phyloP scores from a whole-genome alignment of 2,797 vertebrate species.

The Amphiprion clarkii region DNA sequence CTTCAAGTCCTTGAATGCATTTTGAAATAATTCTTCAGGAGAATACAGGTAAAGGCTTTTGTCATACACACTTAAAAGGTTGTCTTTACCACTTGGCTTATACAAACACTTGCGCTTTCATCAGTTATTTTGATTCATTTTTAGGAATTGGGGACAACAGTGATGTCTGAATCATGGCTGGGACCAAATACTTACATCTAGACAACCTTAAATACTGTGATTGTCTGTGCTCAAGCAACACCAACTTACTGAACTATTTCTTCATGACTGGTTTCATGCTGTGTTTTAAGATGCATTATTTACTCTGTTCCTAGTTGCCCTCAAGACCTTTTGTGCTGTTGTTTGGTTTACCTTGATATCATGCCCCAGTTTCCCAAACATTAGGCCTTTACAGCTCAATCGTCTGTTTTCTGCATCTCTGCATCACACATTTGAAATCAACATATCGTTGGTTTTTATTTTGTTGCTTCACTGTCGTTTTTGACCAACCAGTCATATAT shows the following conservation, averaged over 20 bases:
- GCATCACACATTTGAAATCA: too few relatives aligned
- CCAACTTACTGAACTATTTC: background rate
- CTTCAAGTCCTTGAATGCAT: background rate
- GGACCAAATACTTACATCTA: background rate
- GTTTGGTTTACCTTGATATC: too few relatives aligned
- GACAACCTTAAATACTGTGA: background rate
- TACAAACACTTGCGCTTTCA: background rate
- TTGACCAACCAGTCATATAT: too few relatives aligned
- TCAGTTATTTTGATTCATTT: background rate
- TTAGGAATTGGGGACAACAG: background rate
- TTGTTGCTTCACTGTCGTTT: too few relatives aligned
- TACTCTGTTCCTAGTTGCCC: slow-evolving; percentile 1
- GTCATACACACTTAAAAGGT: background rate
- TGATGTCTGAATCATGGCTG: background rate
- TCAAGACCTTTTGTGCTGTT: too few relatives aligned
- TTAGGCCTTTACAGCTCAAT: too few relatives aligned
- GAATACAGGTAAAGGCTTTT: too few relatives aligned
- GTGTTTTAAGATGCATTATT: background rate
- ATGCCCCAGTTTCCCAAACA: too few relatives aligned
- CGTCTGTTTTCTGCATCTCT: too few relatives aligned
- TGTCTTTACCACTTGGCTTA: background rate
- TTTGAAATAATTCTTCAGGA: background rate
- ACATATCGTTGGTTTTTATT: too few relatives aligned
- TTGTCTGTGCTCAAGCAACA: background rate
- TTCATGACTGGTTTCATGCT: slow-evolving; percentile 3